Evolutionary conservation across 2,113 vertebrate genomes (phyloP), one percentile per base, ranked within the genome.

Genomic region (Phalacrocorax pelagicus): DNA sequence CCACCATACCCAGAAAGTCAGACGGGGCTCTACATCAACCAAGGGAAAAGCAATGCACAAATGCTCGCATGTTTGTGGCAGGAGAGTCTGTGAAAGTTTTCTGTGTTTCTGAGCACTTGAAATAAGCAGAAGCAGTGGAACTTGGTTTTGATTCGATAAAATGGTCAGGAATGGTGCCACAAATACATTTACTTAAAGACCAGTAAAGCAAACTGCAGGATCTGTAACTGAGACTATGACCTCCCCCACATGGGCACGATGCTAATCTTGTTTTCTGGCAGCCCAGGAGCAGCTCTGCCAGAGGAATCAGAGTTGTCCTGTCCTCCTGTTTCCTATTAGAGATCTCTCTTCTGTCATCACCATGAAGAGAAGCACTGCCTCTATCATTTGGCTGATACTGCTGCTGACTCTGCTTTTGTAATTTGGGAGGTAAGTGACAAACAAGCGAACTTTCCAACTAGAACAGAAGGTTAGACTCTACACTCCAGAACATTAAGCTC

Each of bases 1-100:
- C 63, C 61, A 11, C 16, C 15, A 22, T 14, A 61, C 9, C 42
- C 32, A 4, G 3, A 12, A 15, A 66, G 6, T 7, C 85, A 88
- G 75, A 36, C 0, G 0, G 1, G 2, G 5, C 30, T 36, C 57
- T 38, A 6, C 34, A 29, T 19, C 54, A 79, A 16, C 47, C 47
- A 44, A 32, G 29, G 24, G 52, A 90, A 77, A 52, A 15, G 42
- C 49, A 70, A 20, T 1, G 30, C 2, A 1, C 16, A 57, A 75
- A 51, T 1, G 0, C 12, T 42, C 0, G 0, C 4, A 0, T 2
- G 0, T 15, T 42, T 72, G 24, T 5, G 11, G 30, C 18, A 21
- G 12, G 15, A 17, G 69, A 61, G 6, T 1, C 15, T 26, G 2
- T 5, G 20, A 26, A 72, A 65, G 8, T 14, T 47, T 51, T 49